Base-by-base conservation (phyloP, 2,797 vertebrate species). In the Nannoperca australis region DNA sequence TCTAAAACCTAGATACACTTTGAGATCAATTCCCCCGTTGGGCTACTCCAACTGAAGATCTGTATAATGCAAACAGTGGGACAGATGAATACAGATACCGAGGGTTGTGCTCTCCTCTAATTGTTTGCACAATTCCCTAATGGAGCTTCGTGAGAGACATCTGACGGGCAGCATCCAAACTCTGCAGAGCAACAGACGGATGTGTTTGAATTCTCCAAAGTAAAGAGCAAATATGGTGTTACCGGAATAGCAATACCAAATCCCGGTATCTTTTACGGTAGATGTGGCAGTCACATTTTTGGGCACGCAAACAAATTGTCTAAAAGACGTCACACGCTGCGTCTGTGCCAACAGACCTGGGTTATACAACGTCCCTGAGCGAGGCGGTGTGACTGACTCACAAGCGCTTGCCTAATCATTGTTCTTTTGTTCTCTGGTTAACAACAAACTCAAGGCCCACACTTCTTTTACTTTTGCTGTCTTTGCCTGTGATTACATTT, bases 341-440 rank as follows among this genome's bases (percentile, higher is more conserved):
- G 66, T 83, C 73, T 67, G 38, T 86, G 85, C 91, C 88, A 90
- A 84, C 76, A 81, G 86, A 79, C 4, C 72, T 18, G 59, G 58
- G 62, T 77, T 68, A 81, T 58, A 66, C 65, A 75, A 49, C 60
- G 49, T 75, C 68, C 78, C 65, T 70, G n/a, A 83, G 71, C 5
- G 83, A 93, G 84, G 87, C 61, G 45, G 73, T 64, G 75, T 60
- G 85, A 75, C 58, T 93, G 89, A 92, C 44, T 92, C 88, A 93
- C 47, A 60, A 18, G 17, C 17, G 15, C 51, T 64, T 79, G 58
- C 81, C 36, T 70, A 77, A 82, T 70, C 73, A 70, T 15, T 68
- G 54, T 60, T 70, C 78, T 75, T 89, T 90, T 89, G 74, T 89
- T 88, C 47, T 64, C 40, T 38, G 44, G 53, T 64, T 55, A 51